Evolutionary conservation across 2,113 vertebrate genomes (phyloP).

Genomic region (Promerops cafer): DNA sequence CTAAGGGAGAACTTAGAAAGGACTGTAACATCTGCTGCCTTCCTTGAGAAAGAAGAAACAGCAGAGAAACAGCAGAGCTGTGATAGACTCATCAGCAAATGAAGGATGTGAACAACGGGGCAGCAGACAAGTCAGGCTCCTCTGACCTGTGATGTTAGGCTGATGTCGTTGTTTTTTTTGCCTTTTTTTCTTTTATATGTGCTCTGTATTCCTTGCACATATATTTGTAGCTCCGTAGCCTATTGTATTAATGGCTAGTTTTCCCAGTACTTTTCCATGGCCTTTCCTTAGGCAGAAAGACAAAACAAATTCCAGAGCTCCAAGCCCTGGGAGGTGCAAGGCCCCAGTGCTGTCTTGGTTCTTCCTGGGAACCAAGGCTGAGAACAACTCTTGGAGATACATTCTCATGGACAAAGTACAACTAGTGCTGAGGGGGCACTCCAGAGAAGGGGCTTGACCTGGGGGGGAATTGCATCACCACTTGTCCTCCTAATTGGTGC

Average conservation of each 20-base stretch:
- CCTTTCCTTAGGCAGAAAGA: neutral
- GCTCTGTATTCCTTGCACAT: neutral
- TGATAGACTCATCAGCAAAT: neutral
- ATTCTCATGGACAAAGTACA: neutral
- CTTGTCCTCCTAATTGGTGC: neutral
- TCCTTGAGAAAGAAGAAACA: neutral
- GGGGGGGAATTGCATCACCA: neutral
- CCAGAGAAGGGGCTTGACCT: neutral
- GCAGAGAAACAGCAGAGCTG: neutral
- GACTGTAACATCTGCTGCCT: neutral
- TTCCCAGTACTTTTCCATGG: neutral
- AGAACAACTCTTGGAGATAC: neutral
- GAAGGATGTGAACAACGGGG: neutral
- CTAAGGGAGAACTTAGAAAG: neutral
- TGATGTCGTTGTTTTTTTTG: neutral
- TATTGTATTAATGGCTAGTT: neutral
- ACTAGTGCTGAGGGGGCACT: too few relatives aligned
- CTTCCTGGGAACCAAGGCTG: neutral
- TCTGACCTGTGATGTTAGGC: neutral
- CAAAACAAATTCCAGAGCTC: neutral
- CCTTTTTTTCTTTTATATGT: neutral
- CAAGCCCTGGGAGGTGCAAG: rapidly evolving
- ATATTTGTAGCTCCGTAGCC: neutral
- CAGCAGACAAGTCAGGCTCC: neutral
- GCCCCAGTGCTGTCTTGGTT: neutral